phyloP scores from a whole-genome alignment of 2,113 vertebrate species.

The Peromyscus californicus region DNA sequence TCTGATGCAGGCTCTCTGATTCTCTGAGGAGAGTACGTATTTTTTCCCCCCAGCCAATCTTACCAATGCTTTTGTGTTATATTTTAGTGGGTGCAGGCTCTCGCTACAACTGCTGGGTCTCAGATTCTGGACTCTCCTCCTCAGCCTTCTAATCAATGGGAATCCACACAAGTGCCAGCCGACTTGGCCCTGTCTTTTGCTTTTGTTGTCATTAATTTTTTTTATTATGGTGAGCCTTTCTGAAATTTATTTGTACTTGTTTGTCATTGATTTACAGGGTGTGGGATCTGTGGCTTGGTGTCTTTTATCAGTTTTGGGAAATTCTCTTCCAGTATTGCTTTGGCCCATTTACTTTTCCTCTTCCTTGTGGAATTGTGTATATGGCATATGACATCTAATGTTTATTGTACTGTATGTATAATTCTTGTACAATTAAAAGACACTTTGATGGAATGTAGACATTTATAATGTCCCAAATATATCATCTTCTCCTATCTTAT shows the following conservation, averaged over 20 bases:
- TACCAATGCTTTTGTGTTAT: background rate
- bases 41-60: background rate
- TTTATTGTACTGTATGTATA: background rate
- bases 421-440: background rate
- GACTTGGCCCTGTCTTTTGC: background rate
- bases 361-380: background rate
- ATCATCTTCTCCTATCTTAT: background rate
- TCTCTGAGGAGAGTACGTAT: background rate
- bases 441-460: background rate
- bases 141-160: background rate
- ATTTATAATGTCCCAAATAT: background rate
- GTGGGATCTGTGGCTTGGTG: background rate
- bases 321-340: background rate
- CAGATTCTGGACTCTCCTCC: background rate
- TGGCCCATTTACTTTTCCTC: background rate
- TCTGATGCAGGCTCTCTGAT: background rate
- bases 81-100: background rate
- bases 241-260: background rate
- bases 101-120: background rate
- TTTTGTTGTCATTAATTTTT: background rate
- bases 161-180: background rate
- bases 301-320: constrained; percentile 37
- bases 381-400: background rate
- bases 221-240: background rate
- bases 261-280: background rate